phyloP scores from a whole-genome alignment of 2,888 invertebrate species.

The Thumatha senex region DNA sequence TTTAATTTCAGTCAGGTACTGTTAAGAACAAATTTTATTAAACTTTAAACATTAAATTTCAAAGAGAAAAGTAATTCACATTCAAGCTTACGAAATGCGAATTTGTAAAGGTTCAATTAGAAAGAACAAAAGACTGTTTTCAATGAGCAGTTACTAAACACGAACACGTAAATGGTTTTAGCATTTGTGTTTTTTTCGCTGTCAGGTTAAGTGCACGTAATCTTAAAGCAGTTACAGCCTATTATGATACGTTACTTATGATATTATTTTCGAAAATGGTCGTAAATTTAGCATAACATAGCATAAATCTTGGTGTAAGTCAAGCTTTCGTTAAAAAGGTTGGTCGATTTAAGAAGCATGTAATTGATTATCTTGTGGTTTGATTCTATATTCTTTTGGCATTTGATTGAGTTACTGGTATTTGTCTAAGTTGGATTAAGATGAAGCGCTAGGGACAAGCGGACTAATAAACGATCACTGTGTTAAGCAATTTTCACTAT shows the following conservation, averaged over 20 bases:
- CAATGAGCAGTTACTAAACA: neutral
- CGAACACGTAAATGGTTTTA: conserved; percentile 5
- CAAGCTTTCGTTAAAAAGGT: neutral
- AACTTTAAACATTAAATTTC: too few relatives aligned
- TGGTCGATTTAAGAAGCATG: neutral
- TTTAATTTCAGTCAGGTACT: too few relatives aligned
- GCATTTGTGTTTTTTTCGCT: conserved; percentile 1
- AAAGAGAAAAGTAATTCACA: neutral
- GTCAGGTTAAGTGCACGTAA: neutral
- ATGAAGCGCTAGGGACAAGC: too few relatives aligned
- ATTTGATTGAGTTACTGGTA: too few relatives aligned
- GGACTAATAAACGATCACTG: too few relatives aligned
- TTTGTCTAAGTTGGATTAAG: too few relatives aligned
- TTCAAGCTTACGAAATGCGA: neutral
- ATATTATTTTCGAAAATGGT: neutral
- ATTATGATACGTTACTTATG: neutral
- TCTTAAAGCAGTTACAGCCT: neutral
- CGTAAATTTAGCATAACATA: neutral
- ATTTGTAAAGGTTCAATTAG: neutral
- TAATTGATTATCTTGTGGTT: too few relatives aligned
- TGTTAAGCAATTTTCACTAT: too few relatives aligned
- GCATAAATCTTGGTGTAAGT: conserved; percentile 1
- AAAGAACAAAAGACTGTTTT: neutral
- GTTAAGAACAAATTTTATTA: too few relatives aligned
- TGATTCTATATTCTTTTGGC: too few relatives aligned